Conservation (phyloP, 1,140 invertebrate genomes). For the Ostrea edulis region DNA sequence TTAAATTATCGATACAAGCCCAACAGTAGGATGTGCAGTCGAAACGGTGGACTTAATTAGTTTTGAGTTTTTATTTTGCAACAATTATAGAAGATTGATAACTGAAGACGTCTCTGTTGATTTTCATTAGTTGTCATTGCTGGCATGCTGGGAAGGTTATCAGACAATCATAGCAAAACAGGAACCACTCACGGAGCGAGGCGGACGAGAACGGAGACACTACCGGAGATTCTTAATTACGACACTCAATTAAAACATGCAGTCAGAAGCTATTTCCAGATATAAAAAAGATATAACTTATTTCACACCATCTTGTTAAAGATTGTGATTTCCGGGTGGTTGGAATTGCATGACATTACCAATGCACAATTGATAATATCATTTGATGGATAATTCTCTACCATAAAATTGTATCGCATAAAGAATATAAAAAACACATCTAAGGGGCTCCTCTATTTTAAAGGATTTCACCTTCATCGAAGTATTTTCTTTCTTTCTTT, state of each 20-base stretch:
- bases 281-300: not conserved
- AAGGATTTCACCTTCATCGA: too few species aligned
- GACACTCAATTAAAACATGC: slow-evolving; percentile 23
- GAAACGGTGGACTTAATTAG: slow-evolving; percentile 22
- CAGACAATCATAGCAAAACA: not conserved
- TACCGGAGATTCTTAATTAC: slow-evolving; percentile 10
- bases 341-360: not conserved
- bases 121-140: slow-evolving; percentile 5
- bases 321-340: not conserved
- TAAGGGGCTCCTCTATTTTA: too few species aligned
- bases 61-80: slow-evolving; percentile 18
- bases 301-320: not conserved
- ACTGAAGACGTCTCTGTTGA: not conserved
- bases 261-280: slow-evolving; percentile 8
- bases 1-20: slow-evolving; percentile 14
- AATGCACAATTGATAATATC: not conserved
- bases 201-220: slow-evolving; percentile 9
- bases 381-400: too few species aligned
- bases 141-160: slow-evolving; percentile 3
- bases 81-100: slow-evolving; percentile 37
- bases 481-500: too few species aligned
- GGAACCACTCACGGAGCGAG: not conserved
- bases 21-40: not conserved
- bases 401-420: too few species aligned
- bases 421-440: too few species aligned